Evolutionary conservation across 2,113 vertebrate species (phyloP).

Genomic region (Eleginops maclovinus): DNA sequence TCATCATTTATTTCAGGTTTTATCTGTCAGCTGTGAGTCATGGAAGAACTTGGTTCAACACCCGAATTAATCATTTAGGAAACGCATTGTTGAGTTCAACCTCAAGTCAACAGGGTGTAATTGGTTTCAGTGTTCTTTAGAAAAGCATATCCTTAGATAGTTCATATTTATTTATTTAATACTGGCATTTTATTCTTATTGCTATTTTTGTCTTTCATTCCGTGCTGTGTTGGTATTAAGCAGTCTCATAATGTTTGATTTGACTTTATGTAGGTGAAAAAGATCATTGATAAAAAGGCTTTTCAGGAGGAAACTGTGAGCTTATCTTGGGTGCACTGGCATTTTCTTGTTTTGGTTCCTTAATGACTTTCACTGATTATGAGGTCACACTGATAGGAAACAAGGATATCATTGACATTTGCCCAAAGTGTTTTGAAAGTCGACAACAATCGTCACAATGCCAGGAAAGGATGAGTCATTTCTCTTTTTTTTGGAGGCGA

Average conservation of each 20-base stretch:
- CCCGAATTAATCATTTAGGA: not conserved
- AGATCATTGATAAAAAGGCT: not conserved
- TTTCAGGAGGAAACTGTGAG: not conserved
- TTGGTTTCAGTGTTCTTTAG: not conserved
- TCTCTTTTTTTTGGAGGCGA: not conserved
- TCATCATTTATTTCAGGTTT: not conserved
- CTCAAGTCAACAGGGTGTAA: not conserved
- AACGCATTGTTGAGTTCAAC: not conserved
- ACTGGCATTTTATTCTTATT: too few species aligned
- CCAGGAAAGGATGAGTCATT: slow-evolving; percentile 20
- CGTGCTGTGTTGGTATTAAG: too few species aligned
- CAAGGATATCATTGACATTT: not conserved
- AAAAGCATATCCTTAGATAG: too few species aligned
- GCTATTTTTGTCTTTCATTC: too few species aligned
- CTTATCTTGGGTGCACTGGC: not conserved
- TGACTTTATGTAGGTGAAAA: too few species aligned
- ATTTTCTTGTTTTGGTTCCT: not conserved
- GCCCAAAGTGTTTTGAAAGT: slow-evolving; percentile 7
- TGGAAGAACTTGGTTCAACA: not conserved
- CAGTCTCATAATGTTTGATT: too few species aligned
- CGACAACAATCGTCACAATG: slow-evolving; percentile 31
- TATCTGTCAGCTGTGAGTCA: not conserved
- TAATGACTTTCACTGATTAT: too few species aligned
- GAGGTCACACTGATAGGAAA: not conserved
- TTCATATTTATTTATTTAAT: too few species aligned